Conservation (phyloP, 1,140 invertebrate species). For the Callitettix versicolor region DNA sequence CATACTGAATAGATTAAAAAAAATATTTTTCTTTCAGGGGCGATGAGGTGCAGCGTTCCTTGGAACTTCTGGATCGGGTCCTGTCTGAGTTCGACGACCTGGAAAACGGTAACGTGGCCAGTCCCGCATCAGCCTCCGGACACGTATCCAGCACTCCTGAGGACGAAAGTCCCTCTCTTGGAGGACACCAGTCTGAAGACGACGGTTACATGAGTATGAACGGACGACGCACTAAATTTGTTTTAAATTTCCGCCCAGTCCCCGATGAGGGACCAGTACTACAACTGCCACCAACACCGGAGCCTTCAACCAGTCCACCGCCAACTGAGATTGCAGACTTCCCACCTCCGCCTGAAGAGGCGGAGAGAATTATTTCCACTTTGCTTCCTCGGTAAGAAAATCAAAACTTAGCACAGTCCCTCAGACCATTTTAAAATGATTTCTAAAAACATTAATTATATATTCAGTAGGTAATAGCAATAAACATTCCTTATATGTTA, state of each 20-base stretch:
- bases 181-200: slow-evolving; percentile 69
- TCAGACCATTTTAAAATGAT: too few species aligned
- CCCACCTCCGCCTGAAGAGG: slow-evolving; percentile 61
- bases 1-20: too few species aligned
- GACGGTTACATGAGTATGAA: slow-evolving; percentile 85
- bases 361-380: slow-evolving; percentile 59
- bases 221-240: slow-evolving; percentile 46
- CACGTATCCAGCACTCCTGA: too few species aligned
- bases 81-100: slow-evolving; percentile 78
- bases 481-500: too few species aligned
- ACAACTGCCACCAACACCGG: slow-evolving; percentile 42
- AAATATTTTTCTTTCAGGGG: slow-evolving; percentile 43
- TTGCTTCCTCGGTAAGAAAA: slow-evolving; percentile 50
- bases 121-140: too few species aligned
- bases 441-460: too few species aligned
- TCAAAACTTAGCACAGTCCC: too few species aligned
- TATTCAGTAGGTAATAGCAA: too few species aligned
- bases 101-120: slow-evolving; percentile 39
- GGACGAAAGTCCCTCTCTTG: slow-evolving; percentile 53
- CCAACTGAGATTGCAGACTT: slow-evolving; percentile 35
- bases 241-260: slow-evolving; percentile 25
- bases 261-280: slow-evolving; percentile 31
- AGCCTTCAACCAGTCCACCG: slow-evolving; percentile 23
- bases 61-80: slow-evolving; percentile 74
- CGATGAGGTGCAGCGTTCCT: slow-evolving; percentile 70